Base-by-base conservation (phyloP, 2,113 vertebrate species). In the Alectura lathami region DNA sequence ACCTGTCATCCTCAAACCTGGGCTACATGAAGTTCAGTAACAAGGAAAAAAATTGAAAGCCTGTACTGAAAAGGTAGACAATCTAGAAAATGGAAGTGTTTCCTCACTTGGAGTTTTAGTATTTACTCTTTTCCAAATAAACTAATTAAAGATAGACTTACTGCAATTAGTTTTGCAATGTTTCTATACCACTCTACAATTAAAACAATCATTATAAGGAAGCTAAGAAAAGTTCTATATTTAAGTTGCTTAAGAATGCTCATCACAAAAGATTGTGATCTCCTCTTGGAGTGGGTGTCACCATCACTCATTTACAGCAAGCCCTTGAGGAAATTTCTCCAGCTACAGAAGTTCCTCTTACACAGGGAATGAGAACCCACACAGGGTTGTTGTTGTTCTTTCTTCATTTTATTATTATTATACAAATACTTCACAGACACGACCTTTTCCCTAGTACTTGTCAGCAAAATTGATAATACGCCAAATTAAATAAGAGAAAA, bases 121-220 rank as follows among this genome's bases (percentile, higher is more conserved):
- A 88, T 95, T 94, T 88, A 93, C 53, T 69, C 68, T 92, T 86
- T 86, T 86, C 82, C 53, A 95, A 96, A 96, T 95, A 96, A 96
- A 95, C 88, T 94, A 89, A 95, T 96, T 95, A 96, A 91, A 91
- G 85, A 2, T 40, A 93, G 88, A 73, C 85, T 83, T 89, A 93
- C 9, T 91, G 75, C 85, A 96, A 95, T 96, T 96, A 96, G 75
- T 94, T 95, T 77, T 63, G 90, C 85, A 91, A 96, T 80, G 48
- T 82, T 91, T 91, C 59, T 83, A 87, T 53, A 89, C n/a, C 30
- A 38, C 63, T 77, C 50, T 66, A 69, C 88, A 96, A 96, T 91
- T 94, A 93, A 95, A 95, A 88, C 63, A 70, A 12, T 24, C 85
- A 94, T 42, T 76, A 75, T 64, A 95, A 85, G 66, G 45, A 85